A percentile compares a stretch with the other conserved stretches of the same genome.
Evolutionary conservation across 2,888 invertebrate species (phyloP).

Genomic region (Choreutis nemorana): DNA sequence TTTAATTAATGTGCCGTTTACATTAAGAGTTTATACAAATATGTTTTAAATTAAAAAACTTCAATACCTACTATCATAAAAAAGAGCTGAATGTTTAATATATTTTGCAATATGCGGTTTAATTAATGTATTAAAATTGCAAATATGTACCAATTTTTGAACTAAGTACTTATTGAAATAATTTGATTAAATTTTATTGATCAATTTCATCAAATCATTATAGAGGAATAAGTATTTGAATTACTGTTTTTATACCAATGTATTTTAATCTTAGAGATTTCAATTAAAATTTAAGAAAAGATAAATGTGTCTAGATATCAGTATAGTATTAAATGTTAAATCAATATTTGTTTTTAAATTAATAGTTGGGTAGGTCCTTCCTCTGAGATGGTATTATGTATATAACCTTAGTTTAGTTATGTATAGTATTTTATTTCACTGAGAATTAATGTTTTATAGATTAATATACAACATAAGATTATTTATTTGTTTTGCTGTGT

Average conservation of each 20-base stretch:
- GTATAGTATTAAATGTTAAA: conserved; percentile 58
- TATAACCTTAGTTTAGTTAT: conserved; percentile 62
- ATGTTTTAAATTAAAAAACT: no score
- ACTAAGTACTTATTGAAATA: no score
- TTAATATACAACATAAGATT: conserved; percentile 66
- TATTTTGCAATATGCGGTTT: no score
- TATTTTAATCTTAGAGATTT: conserved; percentile 52
- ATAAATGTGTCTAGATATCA: conserved; percentile 51
- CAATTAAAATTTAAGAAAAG: conserved; percentile 43
- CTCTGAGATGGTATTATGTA: conserved; percentile 62
- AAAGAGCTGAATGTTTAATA: no score
- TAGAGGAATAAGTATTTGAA: not conserved
- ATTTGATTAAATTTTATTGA: conserved; percentile 33
- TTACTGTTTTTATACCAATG: conserved; percentile 48
- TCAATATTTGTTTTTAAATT: conserved; percentile 50
- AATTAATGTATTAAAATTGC: no score
- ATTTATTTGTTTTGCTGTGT: conserved; percentile 68
- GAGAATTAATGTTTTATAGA: conserved; percentile 67
- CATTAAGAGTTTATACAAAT: no score
- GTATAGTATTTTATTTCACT: conserved; percentile 66
- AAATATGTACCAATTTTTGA: no score
- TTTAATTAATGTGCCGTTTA: no score
- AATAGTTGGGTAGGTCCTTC: conserved; percentile 43
- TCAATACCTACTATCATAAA: no score
- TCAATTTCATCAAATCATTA: conserved; percentile 18